Evolutionary conservation across 2,888 invertebrate genomes (phyloP), one percentile per base, ranked within the genome.

Genomic region (Eulithis testata): DNA sequence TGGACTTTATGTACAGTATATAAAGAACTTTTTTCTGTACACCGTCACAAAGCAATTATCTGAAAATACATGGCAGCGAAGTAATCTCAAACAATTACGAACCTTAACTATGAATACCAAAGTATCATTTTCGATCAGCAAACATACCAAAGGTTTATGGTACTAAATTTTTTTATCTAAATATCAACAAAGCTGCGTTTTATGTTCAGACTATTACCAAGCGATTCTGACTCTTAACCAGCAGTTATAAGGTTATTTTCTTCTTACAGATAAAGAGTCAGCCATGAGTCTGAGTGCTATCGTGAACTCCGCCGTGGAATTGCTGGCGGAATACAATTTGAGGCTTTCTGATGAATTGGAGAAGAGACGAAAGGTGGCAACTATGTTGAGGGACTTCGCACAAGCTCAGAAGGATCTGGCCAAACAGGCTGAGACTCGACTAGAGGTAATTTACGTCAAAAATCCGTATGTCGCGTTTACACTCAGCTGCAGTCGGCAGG

Each of bases 261-360:
- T 63, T 54, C 75, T 90, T 89, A 37, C 90, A 94, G 97, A 97
- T 87, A 96, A 96, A 83, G 96, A 96, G 75, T 95, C 96, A 11
- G 97, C 97, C 0, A 94, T 96, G 77, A 95, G 95, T 73, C 91
- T 99, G 59, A 96, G 96, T 69, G 93, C 94, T 2, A 95, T 97
- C 82, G 98, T 99, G 8, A 97, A 97, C 77, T 97, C 98, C 64
- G 99, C 99, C 0, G 96, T 97, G 60, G 94, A 95, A 60, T 88
- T 99, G 62, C 91, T 99, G 53, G 96, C 97, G 14, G 97, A 98
- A 65, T 99, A 99, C 85, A 99, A 99, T 84, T 94, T 95, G 68
- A 94, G 99, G 75, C 94, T 99, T 11, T 94, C 96, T 9, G 95
- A 95, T 27, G 99, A 99, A 90, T 94, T 99, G 94, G 98, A 98